phyloP scores from a whole-genome alignment of 2,797 vertebrate genomes.

The Thalassophryne amazonica region DNA sequence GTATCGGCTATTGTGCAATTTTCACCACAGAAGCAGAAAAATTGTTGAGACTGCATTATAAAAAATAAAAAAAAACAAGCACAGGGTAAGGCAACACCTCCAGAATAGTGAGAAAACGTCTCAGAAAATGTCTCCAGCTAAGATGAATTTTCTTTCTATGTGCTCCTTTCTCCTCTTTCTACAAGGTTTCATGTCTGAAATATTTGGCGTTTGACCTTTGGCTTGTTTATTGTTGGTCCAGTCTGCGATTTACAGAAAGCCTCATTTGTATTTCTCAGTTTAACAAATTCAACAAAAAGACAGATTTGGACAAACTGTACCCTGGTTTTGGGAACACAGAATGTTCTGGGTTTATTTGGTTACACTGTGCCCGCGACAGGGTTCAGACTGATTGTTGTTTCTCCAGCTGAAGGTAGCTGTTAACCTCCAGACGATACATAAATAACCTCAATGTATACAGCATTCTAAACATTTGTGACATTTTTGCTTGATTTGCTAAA shows the following conservation, averaged over 20 bases:
- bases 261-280: neutral
- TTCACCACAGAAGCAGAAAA: slow-evolving; percentile 73
- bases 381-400: slow-evolving; percentile 18
- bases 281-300: slow-evolving; percentile 22
- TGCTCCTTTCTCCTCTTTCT: slow-evolving; percentile 33
- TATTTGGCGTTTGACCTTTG: slow-evolving; percentile 48
- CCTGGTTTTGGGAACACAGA: slow-evolving; percentile 8
- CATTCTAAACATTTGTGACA: slow-evolving; percentile 9
- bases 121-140: slow-evolving; percentile 56
- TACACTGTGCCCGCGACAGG: neutral
- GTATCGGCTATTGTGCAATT: slow-evolving; percentile 73
- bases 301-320: slow-evolving; percentile 13
- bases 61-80: slow-evolving; percentile 84
- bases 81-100: slow-evolving; percentile 69
- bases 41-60: slow-evolving; percentile 77
- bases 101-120: slow-evolving; percentile 57
- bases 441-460: neutral
- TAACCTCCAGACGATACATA: slow-evolving; percentile 10
- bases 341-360: slow-evolving; percentile 21
- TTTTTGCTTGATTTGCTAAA: slow-evolving; percentile 7
- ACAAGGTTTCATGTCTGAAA: slow-evolving; percentile 42
- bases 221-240: slow-evolving; percentile 48
- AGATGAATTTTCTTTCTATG: slow-evolving; percentile 70
- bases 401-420: neutral
- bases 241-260: slow-evolving; percentile 33